These are phyloP conservation scores for Drosophila carrolli DNA, from an alignment of 1,140 invertebrate genomes.

Conservation along the genomic window DNA sequence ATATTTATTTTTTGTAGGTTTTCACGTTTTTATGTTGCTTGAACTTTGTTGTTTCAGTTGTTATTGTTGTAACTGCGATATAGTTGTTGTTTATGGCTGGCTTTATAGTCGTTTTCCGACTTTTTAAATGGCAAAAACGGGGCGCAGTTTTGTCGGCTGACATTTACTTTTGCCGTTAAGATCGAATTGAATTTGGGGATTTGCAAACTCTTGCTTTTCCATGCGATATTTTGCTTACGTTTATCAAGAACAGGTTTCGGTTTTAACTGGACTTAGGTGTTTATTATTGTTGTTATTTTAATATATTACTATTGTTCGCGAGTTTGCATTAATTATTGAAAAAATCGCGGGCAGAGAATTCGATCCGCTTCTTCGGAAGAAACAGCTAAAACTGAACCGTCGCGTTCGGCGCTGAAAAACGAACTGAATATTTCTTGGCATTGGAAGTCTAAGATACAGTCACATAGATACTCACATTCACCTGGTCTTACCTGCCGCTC, in stretches of 20 bases:
- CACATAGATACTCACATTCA: slow-evolving; percentile 29
- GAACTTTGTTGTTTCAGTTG: slow-evolving; percentile 52
- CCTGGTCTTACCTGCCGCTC: slow-evolving; percentile 8
- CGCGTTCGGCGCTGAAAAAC: slow-evolving; percentile 45
- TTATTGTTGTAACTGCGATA: slow-evolving; percentile 18
- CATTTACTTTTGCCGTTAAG: slow-evolving; percentile 67
- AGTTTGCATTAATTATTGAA: slow-evolving; percentile 61
- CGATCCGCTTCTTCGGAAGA: slow-evolving; percentile 21
- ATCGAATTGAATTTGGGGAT: slow-evolving; percentile 32
- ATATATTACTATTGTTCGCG: slow-evolving; percentile 51
- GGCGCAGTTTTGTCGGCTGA: slow-evolving; percentile 56
- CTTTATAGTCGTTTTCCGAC: slow-evolving; percentile 18
- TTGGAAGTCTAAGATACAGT: slow-evolving; percentile 33
- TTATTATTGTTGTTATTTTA: slow-evolving; percentile 39
- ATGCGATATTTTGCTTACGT: slow-evolving; percentile 48
- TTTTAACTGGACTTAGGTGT: slow-evolving; percentile 36
- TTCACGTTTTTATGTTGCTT: slow-evolving; percentile 63
- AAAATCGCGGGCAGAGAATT: slow-evolving; percentile 42
- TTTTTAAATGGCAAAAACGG: slow-evolving; percentile 50
- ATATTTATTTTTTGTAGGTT: slow-evolving; percentile 46
- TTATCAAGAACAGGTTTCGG: slow-evolving; percentile 65
- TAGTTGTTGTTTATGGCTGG: slow-evolving; percentile 17
- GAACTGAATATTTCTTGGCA: slow-evolving; percentile 45
- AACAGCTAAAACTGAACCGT: slow-evolving; percentile 45
- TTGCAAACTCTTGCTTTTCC: slow-evolving; percentile 36